A percentile compares a stretch with the other conserved stretches of the same genome.
Evolutionary conservation across 2,113 vertebrate species (phyloP).

Genomic region (Plotosus lineatus): DNA sequence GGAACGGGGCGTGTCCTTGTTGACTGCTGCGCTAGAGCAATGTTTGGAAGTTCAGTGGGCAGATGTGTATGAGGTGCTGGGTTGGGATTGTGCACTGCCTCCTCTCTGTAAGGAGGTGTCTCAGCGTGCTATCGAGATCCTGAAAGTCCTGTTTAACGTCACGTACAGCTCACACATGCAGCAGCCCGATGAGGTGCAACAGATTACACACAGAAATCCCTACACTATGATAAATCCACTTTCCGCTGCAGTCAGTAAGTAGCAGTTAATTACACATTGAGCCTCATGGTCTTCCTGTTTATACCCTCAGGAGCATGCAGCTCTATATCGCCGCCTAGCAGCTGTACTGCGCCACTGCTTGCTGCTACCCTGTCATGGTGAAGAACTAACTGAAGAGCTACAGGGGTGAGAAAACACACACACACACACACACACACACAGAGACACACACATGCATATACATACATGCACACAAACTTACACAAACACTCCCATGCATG

Average conservation of each 20-base stretch:
- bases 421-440: neutral
- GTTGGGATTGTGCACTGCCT: constrained; percentile 28
- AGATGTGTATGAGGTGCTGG: constrained; percentile 55
- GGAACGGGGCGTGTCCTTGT: constrained; percentile 58
- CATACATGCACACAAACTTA: neutral
- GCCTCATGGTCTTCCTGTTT: neutral
- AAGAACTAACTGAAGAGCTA: constrained; percentile 72
- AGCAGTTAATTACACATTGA: constrained; percentile 13
- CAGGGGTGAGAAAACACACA: constrained; percentile 66
- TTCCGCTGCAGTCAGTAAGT: neutral
- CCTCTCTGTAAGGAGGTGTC: constrained; percentile 56
- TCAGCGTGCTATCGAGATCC: constrained; percentile 60
- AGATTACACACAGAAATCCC: constrained; percentile 1
- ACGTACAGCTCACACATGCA: constrained; percentile 58
- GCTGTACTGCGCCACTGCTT: constrained; percentile 75
- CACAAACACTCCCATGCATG: neutral
- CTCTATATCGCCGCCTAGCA: constrained; percentile 76
- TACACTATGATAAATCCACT: neutral
- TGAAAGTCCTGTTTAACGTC: constrained; percentile 67
- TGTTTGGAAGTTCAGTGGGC: constrained; percentile 58
- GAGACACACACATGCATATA: neutral
- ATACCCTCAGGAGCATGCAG: constrained; percentile 66
- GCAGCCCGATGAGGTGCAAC: constrained; percentile 59
- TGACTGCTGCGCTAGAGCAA: constrained; percentile 57
- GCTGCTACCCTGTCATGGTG: constrained; percentile 63